Base-by-base conservation (phyloP, 1,140 invertebrate genomes). In the Dendroctonus valens region DNA sequence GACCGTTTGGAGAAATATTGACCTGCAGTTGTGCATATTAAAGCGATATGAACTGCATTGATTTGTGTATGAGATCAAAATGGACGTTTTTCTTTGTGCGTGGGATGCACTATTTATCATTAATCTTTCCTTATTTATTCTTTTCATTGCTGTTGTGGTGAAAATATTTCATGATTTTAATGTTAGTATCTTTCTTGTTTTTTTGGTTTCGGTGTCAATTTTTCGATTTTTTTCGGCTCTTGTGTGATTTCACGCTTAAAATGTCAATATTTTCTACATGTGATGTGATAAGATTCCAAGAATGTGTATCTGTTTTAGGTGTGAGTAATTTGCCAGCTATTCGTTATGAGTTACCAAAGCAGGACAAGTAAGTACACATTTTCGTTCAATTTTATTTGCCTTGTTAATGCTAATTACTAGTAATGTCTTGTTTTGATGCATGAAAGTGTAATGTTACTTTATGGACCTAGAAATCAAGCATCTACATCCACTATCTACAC, bases 321-420 rank as follows among this genome's bases (percentile, higher is more conserved):
- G 70, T 75, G 69, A 59, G 69, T 75, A 77, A 59, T 64, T 40
- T 72, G n/a, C 8, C 57, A 63, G 44, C 65, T 15, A 53, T 76
- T 74, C 78, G 76, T 71, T 74, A 91, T 91, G 87, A 91, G 88
- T 84, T 91, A 90, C 83, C 89, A 90, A 79, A 88, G 87, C 73
- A 85, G 89, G 78, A 86, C 87, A 75, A 89, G 89, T 91, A 82
- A 89, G 88, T 88, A 39, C 26, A 26, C 26, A 26, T 26, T 26
- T 26, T n/a, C n/a, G n/a, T n/a, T n/a, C n/a, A n/a, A n/a, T n/a
- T n/a, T n/a, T n/a, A n/a, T n/a, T n/a, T n/a, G n/a, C n/a, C n/a
- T n/a, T n/a, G n/a, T n/a, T n/a, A n/a, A n/a, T n/a, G n/a, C n/a
- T n/a, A n/a, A n/a, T n/a, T n/a, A n/a, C n/a, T n/a, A n/a, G n/a